phyloP scores from a whole-genome alignment of 2,888 invertebrate genomes.

The Agrypnus murinus region DNA sequence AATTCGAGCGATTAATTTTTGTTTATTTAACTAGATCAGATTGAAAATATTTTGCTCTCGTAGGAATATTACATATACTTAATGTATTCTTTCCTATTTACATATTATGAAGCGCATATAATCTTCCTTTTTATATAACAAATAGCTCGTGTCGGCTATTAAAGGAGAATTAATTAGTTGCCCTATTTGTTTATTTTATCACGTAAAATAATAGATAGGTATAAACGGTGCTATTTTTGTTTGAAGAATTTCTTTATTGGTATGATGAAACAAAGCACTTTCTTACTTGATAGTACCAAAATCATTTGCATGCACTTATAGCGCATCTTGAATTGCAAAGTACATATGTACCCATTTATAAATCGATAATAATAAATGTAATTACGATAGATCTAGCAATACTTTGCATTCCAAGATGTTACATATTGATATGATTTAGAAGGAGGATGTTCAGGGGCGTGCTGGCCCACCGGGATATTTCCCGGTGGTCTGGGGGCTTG shows the following conservation, averaged over 20 bases:
- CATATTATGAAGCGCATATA: slow-evolving; percentile 1
- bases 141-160: not conserved
- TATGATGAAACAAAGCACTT: not conserved
- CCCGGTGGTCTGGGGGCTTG: too few species aligned
- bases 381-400: too few species aligned
- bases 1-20: slow-evolving; percentile 22
- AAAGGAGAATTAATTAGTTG: not conserved
- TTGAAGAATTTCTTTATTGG: not conserved
- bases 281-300: too few species aligned
- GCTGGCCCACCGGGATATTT: too few species aligned
- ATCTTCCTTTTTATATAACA: not conserved
- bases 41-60: slow-evolving; percentile 1
- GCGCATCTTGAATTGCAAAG: too few species aligned
- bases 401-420: too few species aligned
- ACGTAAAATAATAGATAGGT: not conserved
- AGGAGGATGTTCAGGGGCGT: too few species aligned
- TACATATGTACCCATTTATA: too few species aligned
- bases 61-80: not conserved
- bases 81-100: not conserved
- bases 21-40: slow-evolving; percentile 14
- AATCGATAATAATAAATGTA: too few species aligned
- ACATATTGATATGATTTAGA: too few species aligned
- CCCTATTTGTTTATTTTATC: not conserved
- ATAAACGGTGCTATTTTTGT: not conserved
- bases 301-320: too few species aligned